Percentiles rank a stretch among this genome's conserved stretches.
Conservation (phyloP, 2,113 vertebrate species). For the Brienomyrus brachyistius region DNA sequence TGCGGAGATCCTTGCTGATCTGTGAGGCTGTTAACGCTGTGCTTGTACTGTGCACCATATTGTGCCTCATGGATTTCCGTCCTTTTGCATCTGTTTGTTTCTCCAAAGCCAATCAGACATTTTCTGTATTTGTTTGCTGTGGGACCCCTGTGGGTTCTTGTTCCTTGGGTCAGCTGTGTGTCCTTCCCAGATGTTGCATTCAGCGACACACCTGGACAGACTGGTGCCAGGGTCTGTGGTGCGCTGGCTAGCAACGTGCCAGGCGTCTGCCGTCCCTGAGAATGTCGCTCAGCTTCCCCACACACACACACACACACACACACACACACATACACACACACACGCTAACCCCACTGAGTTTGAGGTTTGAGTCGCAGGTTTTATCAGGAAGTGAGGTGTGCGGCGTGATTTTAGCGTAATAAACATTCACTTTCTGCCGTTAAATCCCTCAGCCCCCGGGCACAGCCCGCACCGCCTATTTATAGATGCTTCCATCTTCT, state of each 20-base stretch:
- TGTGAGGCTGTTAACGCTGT: not conserved
- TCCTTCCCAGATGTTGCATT: not conserved
- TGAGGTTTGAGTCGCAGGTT: not conserved
- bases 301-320: too few species aligned
- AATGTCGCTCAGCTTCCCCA: not conserved
- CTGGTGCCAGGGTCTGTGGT: not conserved
- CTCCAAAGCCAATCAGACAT: not conserved
- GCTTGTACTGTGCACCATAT: not conserved
- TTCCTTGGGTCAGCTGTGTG: not conserved
- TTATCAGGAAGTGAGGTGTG: not conserved
- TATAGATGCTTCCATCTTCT: constrained; percentile 9
- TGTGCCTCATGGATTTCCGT: not conserved
- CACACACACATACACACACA: not conserved
- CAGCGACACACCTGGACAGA: not conserved
- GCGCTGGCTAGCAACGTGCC: not conserved
- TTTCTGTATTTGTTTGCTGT: not conserved
- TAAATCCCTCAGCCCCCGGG: constrained; percentile 14
- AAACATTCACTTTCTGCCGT: not conserved
- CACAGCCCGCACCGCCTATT: not conserved
- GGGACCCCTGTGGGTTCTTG: not conserved
- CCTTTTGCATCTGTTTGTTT: not conserved
- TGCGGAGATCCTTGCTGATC: not conserved
- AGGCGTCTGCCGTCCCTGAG: not conserved
- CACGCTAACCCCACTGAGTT: not conserved
- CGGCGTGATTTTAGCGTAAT: constrained; percentile 10